These are phyloP conservation scores for Callimorpha dominula DNA, from an alignment of 2,888 invertebrate genomes.

Conservation along the genomic window DNA sequence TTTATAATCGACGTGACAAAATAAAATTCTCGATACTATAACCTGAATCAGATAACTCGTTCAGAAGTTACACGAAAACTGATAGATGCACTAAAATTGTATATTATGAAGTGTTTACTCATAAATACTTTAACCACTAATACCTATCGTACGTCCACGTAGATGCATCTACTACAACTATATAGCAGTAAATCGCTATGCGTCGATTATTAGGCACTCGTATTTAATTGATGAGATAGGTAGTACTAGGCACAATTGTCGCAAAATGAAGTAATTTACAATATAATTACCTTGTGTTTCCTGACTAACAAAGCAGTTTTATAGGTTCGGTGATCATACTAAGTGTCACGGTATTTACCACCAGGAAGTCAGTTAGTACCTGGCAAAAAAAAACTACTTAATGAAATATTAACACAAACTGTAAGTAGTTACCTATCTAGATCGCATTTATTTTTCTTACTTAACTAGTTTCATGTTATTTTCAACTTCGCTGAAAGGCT, in stretches of 20 bases:
- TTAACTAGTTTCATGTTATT: background rate
- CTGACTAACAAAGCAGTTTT: background rate
- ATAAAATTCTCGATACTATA: no score
- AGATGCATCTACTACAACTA: background rate
- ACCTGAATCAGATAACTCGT: background rate
- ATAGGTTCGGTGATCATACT: background rate
- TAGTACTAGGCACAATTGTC: background rate
- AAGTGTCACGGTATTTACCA: background rate
- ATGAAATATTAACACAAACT: background rate
- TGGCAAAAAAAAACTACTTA: background rate
- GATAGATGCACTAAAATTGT: background rate
- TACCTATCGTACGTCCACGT: background rate
- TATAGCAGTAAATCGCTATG: slow-evolving; percentile 3
- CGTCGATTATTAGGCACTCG: slow-evolving; percentile 30
- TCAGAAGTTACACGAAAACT: background rate
- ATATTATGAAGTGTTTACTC: background rate
- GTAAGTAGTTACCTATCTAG: background rate
- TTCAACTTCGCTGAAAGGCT: background rate
- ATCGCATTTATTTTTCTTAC: background rate
- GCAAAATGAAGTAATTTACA: background rate
- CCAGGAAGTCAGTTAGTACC: background rate
- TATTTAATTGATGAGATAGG: background rate
- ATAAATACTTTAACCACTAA: background rate
- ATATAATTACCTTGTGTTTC: background rate
- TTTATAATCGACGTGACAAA: no score